Conservation (phyloP, 35 echinoderm and acorn worm genomes). For the Nesometra sesokonis region DNA sequence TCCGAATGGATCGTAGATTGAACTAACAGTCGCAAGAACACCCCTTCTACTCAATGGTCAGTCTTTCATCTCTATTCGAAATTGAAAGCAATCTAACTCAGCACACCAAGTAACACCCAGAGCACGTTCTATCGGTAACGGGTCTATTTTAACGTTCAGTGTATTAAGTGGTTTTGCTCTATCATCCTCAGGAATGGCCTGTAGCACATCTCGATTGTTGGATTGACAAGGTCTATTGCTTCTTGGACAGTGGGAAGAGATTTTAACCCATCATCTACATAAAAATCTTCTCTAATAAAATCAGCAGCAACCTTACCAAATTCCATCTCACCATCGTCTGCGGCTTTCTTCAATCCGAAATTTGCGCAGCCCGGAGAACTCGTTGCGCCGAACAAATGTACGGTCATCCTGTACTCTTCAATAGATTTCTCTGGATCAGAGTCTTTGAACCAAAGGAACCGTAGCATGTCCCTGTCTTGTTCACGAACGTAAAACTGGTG, state of each 20-base stretch:
- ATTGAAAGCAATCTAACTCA: constrained; percentile 24
- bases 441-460: constrained; percentile 41
- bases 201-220: background rate
- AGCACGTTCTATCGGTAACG: constrained; percentile 7
- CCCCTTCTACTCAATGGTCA: constrained; percentile 7
- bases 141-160: background rate
- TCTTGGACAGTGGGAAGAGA: constrained; percentile 9
- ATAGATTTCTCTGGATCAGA: background rate
- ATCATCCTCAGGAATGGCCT: background rate
- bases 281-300: constrained; percentile 25
- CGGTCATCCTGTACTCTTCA: constrained; percentile 21
- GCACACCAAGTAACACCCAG: constrained; percentile 21
- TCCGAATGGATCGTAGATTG: constrained; percentile 37
- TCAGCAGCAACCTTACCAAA: constrained; percentile 8
- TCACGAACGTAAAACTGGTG: constrained; percentile 6
- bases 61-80: constrained; percentile 16
- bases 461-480: constrained; percentile 3
- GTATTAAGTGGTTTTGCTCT: background rate
- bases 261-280: constrained; percentile 45
- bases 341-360: constrained; percentile 25
- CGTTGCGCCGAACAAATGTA: constrained; percentile 41
- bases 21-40: constrained; percentile 22
- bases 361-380: constrained; percentile 32
- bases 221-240: background rate
- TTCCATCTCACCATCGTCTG: background rate